Conservation (phyloP, 2,113 vertebrate genomes). For the Clupea harengus region DNA sequence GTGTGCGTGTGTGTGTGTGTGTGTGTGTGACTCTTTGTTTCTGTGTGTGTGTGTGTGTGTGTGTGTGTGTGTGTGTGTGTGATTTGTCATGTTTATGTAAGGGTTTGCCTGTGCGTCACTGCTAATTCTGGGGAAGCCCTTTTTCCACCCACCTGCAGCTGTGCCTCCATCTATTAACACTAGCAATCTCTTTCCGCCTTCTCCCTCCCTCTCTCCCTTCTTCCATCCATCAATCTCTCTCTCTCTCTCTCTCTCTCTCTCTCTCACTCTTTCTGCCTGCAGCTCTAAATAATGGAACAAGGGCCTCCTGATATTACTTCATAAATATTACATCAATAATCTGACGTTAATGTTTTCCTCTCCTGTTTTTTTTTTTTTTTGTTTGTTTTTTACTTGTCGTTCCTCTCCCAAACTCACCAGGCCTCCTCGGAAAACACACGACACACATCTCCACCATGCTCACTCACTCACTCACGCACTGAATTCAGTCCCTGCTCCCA, state of each 20-base stretch:
- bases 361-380: not conserved
- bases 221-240: not conserved
- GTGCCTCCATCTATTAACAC: constrained; percentile 55
- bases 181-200: constrained; percentile 43
- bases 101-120: constrained; percentile 46
- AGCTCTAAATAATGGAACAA: constrained; percentile 70
- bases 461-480: not conserved
- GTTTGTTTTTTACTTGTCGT: constrained; percentile 21
- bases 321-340: constrained; percentile 77
- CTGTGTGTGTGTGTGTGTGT: constrained; percentile 25
- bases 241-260: not conserved
- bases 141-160: constrained; percentile 64
- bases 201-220: not conserved
- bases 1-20: not conserved
- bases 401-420: constrained; percentile 49
- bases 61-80: constrained; percentile 28
- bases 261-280: not conserved
- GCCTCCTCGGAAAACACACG: not conserved
- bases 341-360: constrained; percentile 65
- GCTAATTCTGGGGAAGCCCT: constrained; percentile 69
- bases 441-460: not conserved
- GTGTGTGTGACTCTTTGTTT: too few relatives aligned
- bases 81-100: constrained; percentile 56
- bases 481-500: not conserved
- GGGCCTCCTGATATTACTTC: constrained; percentile 66